These are phyloP conservation scores for Dysidea cf. avara DNA, from an alignment of 37 sponge, comb jelly and placozoan species.

Conservation along the genomic window DNA sequence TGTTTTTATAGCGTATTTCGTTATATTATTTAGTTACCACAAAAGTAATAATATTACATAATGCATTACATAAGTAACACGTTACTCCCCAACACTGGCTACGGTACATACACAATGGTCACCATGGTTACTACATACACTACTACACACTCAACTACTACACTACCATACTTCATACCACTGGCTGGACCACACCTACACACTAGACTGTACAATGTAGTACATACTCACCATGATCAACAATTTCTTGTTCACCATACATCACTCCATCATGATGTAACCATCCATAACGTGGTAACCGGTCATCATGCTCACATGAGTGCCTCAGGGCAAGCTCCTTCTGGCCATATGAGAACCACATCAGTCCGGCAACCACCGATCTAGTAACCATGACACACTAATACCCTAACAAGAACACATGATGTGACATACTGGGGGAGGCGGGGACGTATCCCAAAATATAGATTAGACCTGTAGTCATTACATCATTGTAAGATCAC, in stretches of 20 bases:
- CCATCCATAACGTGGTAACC: conserved; percentile 66
- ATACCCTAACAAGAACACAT: too few relatives aligned
- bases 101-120: too few relatives aligned
- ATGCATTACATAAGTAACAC: too few relatives aligned
- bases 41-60: too few relatives aligned
- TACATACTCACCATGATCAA: conserved; percentile 47
- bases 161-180: too few relatives aligned
- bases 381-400: conserved; percentile 4
- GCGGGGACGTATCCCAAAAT: conserved; percentile 77
- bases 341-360: conserved; percentile 60
- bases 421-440: conserved; percentile 55
- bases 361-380: conserved; percentile 54
- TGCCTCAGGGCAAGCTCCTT: conserved; percentile 54
- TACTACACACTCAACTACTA: too few relatives aligned
- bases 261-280: conserved; percentile 61
- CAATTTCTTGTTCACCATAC: conserved; percentile 77
- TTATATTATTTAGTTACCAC: too few relatives aligned
- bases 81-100: too few relatives aligned
- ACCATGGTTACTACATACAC: too few relatives aligned
- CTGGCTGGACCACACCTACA: not conserved
- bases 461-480: conserved; percentile 58
- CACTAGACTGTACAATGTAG: not conserved
- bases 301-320: conserved; percentile 73
- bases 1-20: too few relatives aligned
- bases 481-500: too few relatives aligned